phyloP scores from a whole-genome alignment of 1,140 invertebrate genomes.

The Formica selysi region DNA sequence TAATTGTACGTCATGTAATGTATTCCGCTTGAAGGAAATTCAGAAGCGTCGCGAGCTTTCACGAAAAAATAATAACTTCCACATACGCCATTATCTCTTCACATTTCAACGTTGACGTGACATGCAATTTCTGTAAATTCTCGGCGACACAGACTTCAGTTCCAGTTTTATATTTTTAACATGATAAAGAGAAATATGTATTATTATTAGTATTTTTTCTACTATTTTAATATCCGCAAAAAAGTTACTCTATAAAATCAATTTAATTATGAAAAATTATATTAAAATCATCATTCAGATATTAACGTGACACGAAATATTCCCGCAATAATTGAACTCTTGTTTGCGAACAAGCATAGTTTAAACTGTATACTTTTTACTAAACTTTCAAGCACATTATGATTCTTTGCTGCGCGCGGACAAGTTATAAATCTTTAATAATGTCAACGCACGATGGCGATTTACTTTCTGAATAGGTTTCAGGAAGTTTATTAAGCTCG shows the following conservation, averaged over 20 bases:
- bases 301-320: not conserved
- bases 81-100: conserved; percentile 23
- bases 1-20: not conserved
- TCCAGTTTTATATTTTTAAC: not conserved
- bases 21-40: conserved; percentile 12
- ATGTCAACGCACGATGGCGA: conserved; percentile 76
- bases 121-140: conserved; percentile 45
- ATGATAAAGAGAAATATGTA: not conserved
- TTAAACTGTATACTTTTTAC: not conserved
- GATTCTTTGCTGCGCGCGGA: conserved; percentile 74
- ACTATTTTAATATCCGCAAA: not conserved
- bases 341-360: not conserved
- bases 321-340: not conserved
- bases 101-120: conserved; percentile 38
- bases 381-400: conserved; percentile 81
- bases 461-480: conserved; percentile 61
- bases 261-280: conserved; percentile 9
- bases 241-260: not conserved
- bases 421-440: conserved; percentile 81
- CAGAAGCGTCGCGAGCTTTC: not conserved
- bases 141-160: conserved; percentile 6
- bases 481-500: conserved; percentile 74
- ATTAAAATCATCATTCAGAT: not conserved
- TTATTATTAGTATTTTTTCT: not conserved
- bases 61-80: conserved; percentile 19